Evolutionary conservation across 2,888 invertebrate species (phyloP), one percentile per base, ranked within the genome.

Genomic region (Tethea ocularis): DNA sequence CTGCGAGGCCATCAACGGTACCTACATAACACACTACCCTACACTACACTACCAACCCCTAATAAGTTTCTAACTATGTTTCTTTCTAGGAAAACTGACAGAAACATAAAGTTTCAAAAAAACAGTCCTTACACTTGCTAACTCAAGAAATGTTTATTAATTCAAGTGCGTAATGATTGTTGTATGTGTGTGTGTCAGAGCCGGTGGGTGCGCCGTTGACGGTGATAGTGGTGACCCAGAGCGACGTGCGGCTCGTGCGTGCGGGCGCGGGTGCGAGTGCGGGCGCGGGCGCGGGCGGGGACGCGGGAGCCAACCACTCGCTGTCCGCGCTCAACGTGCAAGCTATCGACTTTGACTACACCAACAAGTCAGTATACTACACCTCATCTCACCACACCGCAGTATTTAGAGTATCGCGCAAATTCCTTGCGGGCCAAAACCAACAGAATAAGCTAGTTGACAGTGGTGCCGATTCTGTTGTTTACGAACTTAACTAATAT

Each of bases 1-100:
- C 63, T 97, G 97, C 85, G 80, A 83, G 57, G 96, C 96, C 23
- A 82, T 95, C 60, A 96, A 97, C 88, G 95, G 97, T 97, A 59
- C 7, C 22, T 13, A 23, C 53, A 51, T 8, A 6, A 52, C n/a
- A 24, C 20, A n/a, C n/a, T 17, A 5, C 13, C 17, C n/a, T 17
- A 17, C 15, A 36, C 36, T 36, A 15, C 5, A 36, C 36, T 15
- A 36, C 15, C n/a, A n/a, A n/a, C n/a, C n/a, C n/a, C n/a, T n/a
- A n/a, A n/a, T n/a, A n/a, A n/a, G n/a, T 33, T 7, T 33, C 8
- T 33, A 2, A 24, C 5, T 24, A 4, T 24, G 24, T 24, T 24
- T 24, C 24, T 24, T 24, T 24, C 5, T 24, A 4, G 24, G 24
- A n/a, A n/a, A n/a, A n/a, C n/a, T n/a, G n/a, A n/a, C n/a, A n/a